A percentile compares a stretch with the other conserved stretches of the same genome.
Conservation (phyloP, 2,113 vertebrate species). For the Ranitomeya variabilis region DNA sequence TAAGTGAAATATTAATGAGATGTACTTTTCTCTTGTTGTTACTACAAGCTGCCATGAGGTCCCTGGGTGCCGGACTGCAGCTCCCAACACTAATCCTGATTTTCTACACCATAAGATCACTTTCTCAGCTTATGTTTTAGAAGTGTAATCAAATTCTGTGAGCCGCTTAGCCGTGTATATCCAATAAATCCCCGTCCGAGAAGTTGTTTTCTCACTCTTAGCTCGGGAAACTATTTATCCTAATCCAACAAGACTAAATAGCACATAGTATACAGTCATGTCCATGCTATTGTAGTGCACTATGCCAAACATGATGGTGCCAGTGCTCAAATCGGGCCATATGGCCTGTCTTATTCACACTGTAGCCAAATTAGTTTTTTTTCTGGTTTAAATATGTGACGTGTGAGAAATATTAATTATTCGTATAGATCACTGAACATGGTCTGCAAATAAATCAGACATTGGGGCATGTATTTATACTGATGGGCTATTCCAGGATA, state of each 20-base stretch:
- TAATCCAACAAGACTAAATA: not conserved
- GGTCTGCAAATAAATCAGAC: no score
- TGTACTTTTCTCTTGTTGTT: not conserved
- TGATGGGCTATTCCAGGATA: no score
- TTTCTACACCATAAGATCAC: constrained; percentile 43
- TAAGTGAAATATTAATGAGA: not conserved
- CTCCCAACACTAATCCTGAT: constrained; percentile 33
- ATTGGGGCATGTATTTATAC: no score
- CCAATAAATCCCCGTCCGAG: constrained; percentile 27
- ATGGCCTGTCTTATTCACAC: no score
- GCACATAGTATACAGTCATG: not conserved
- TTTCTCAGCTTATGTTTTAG: constrained; percentile 38
- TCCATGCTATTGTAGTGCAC: not conserved
- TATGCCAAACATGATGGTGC: no score
- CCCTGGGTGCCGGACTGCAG: not conserved
- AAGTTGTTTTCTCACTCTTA: not conserved
- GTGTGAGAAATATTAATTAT: no score
- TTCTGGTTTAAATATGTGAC: no score
- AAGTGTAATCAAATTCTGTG: constrained; percentile 39
- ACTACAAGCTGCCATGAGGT: not conserved
- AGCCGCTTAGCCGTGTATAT: constrained; percentile 43
- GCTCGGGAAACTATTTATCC: not conserved
- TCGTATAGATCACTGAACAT: no score
- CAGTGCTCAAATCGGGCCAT: no score
- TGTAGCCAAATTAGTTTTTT: no score